phyloP scores from a whole-genome alignment of 2,113 vertebrate species.

The Oryzias celebensis region DNA sequence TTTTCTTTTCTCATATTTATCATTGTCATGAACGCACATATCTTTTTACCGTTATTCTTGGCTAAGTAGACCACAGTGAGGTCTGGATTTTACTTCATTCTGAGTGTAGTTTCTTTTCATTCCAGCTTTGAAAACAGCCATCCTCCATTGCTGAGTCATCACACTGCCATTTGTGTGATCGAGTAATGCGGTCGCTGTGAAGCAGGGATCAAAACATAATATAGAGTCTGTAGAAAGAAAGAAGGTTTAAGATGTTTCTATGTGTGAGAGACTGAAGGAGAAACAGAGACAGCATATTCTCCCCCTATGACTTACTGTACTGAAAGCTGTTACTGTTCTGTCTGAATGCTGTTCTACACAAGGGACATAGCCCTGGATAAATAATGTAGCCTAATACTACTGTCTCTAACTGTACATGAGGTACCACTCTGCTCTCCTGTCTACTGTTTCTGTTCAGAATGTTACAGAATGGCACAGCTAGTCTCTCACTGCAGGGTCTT shows the following conservation, averaged over 20 bases:
- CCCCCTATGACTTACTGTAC: background rate
- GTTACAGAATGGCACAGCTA: constrained; percentile 36
- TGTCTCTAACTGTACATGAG: constrained; percentile 42
- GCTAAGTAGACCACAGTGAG: constrained; percentile 20
- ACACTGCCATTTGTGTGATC: constrained; percentile 22
- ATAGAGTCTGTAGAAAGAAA: constrained; percentile 29
- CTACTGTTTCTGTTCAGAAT: constrained; percentile 18
- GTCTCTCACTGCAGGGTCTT: constrained; percentile 9
- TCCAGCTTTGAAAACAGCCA: constrained; percentile 55
- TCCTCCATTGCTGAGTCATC: constrained; percentile 52
- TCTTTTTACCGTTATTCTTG: too few species aligned
- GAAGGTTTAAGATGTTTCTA: constrained; percentile 12
- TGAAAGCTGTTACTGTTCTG: constrained; percentile 50
- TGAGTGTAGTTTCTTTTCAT: constrained; percentile 21
- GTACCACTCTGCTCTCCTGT: constrained; percentile 34
- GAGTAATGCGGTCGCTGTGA: constrained; percentile 22
- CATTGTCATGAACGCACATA: too few species aligned
- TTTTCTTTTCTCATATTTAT: too few species aligned
- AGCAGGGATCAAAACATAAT: constrained; percentile 35
- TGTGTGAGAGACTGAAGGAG: constrained; percentile 2
- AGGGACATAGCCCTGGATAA: constrained; percentile 33
- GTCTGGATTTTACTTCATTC: constrained; percentile 47
- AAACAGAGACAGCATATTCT: constrained; percentile 3
- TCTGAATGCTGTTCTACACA: constrained; percentile 44
- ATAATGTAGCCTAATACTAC: constrained; percentile 50